Base-by-base conservation (phyloP, 2,113 vertebrate species). In the Hippocampus abdominalis region DNA sequence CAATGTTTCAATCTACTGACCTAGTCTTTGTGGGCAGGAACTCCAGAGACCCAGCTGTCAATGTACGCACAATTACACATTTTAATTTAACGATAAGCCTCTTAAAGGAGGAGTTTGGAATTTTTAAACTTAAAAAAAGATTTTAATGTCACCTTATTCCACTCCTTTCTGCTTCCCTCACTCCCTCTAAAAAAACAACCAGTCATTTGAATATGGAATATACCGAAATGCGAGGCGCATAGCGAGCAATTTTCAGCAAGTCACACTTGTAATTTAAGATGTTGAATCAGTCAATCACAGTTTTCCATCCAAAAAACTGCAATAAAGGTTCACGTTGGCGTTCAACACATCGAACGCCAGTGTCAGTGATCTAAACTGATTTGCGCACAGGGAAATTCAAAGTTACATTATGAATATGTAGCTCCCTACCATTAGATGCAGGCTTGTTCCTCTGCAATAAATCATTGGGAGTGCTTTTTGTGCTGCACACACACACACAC, bases 401-500 rank as follows among this genome's bases (percentile, higher is more conserved):
- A 23, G 21, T 48, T 67, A 16, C 25, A 39, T 78, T 66, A 56
- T 75, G 36, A 36, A 46, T 32, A 20, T 71, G 27, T 20, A 40
- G 6, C 48, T 59, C 32, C 49, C 42, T 46, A 56, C 64, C 42
- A 61, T 65, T 46, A 63, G 53, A 74, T 61, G 39, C 42, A 23
- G 3, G 4, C 18, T 54, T 49, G 27, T 53, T 36, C 25, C 25
- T 46, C 23, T 53, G 39, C n/a, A 27, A 64, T 64, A 64, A 64
- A 64, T 64, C 63, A 64, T 42, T 11, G 8, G 36, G 39, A 64
- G 42, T 21, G 42, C 15, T 64, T 46, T 8, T 62, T 36, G 32
- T 62, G 1, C 42, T 44, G 68, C 48, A 66, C 40, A 40, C 5
- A 56, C 7, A 2, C 25, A 42, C 21, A 63, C 13, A 69, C 48